Base-by-base conservation (phyloP, 2,888 invertebrate genomes). In the Drosophila niveifrons region DNA sequence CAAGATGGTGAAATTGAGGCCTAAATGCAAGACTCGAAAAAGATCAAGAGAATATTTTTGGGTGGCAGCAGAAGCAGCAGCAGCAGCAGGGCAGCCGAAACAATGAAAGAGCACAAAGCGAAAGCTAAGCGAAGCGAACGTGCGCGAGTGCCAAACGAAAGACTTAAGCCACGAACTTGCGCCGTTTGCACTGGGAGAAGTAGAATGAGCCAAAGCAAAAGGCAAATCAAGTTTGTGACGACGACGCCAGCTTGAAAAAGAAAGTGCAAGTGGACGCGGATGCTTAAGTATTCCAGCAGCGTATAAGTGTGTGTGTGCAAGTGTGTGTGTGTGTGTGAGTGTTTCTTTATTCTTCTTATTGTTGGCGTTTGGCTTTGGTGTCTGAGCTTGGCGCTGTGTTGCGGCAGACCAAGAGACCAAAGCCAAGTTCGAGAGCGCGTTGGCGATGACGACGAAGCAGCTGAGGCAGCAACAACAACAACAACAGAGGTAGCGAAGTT, bases 211-310 rank as follows among this genome's bases (percentile, higher is more conserved):
- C 44, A n/a, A 53, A 23, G 43, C 43, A 53, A 47, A 64, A 71
- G 58, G 48, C 55, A 69, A 67, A 71, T 63, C 69, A 59, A 75
- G 66, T 70, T 75, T 63, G 51, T 58, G 69, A 63, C 62, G 29
- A 13, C 53, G 62, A 67, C 67, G 66, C 28, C 34, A 55, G 63
- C 75, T 74, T 70, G 85, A 90, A 90, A 90, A 90, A 90, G 90
- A 90, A 90, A 90, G 90, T 90, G 90, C 90, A 90, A 90, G 90
- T 90, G 90, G 91, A 90, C 79, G 82, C 90, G 90, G 90, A 90
- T 91, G 90, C 89, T 91, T 91, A 84, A 90, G 81, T 91, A 91
- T 91, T 91, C 91, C 87, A 78, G 63, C 83, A 79, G 85, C 76
- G 70, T 50, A 48, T n/a, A 11, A 34, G 52, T 50, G 18, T 15